Evolutionary conservation across 1,140 invertebrate genomes (phyloP).

Genomic region (honey bee (Apis mellifera)): DNA sequence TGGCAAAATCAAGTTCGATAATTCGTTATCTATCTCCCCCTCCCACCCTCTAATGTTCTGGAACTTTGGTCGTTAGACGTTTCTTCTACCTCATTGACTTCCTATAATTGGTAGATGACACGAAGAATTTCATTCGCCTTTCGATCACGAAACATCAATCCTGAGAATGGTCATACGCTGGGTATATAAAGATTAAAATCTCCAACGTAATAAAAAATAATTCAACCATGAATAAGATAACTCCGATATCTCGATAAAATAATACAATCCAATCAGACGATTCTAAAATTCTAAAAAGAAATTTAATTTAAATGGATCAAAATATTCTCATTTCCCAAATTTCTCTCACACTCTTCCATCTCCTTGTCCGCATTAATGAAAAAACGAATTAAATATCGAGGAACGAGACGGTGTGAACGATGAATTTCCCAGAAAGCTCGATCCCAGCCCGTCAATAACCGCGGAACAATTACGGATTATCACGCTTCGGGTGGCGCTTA

Average conservation of each 20-base stretch:
- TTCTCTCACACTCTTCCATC: not conserved
- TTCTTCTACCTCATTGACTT: constrained; percentile 62
- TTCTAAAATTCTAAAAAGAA: too few relatives aligned
- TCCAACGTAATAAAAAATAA: not conserved
- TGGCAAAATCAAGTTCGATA: constrained; percentile 45
- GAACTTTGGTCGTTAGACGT: constrained; percentile 63
- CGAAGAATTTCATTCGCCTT: constrained; percentile 37
- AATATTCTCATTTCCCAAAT: too few relatives aligned
- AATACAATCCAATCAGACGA: too few relatives aligned
- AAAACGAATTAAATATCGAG: not conserved
- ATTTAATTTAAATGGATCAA: too few relatives aligned
- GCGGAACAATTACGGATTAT: constrained; percentile 35
- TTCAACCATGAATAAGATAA: not conserved
- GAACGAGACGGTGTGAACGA: not conserved
- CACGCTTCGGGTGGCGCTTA: constrained; percentile 17
- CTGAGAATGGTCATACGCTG: not conserved
- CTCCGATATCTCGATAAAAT: not conserved
- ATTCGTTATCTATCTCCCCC: constrained; percentile 55
- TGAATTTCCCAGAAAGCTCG: constrained; percentile 1
- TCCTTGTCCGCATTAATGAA: not conserved
- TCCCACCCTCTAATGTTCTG: constrained; percentile 32
- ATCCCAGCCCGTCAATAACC: constrained; percentile 2
- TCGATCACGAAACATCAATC: not conserved
- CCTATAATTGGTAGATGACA: constrained; percentile 62
- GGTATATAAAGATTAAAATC: not conserved